A percentile compares a stretch with the other conserved stretches of the same genome.
Conservation (phyloP, 2,113 vertebrate genomes). For the Geococcyx californianus region DNA sequence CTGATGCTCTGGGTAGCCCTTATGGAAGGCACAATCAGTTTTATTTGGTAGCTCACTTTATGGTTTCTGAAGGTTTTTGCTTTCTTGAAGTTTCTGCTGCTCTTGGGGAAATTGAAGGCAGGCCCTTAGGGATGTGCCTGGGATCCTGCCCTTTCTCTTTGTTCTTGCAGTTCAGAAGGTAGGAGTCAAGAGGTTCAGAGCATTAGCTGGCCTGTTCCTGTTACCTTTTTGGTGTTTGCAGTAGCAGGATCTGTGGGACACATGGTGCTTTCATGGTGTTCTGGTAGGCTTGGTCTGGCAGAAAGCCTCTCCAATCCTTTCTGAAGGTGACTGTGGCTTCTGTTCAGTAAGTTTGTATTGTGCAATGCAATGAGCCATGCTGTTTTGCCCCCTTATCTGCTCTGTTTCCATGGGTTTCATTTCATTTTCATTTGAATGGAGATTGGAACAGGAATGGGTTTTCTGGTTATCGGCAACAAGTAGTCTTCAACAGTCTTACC, state of each 20-base stretch:
- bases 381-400: neutral
- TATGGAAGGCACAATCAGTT: neutral
- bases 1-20: neutral
- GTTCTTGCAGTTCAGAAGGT: neutral
- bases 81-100: neutral
- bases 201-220: neutral
- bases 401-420: neutral
- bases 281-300: neutral
- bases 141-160: neutral
- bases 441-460: neutral
- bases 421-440: neutral
- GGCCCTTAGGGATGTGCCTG: neutral
- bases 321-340: neutral
- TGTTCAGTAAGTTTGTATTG: neutral
- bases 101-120: neutral
- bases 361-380: neutral
- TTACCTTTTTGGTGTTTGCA: neutral
- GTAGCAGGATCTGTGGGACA: neutral
- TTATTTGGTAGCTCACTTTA: neutral
- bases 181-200: neutral
- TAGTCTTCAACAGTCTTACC: neutral
- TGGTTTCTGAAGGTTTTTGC: neutral
- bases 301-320: neutral
- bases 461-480: neutral
- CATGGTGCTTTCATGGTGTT: neutral